Evolutionary conservation across 2,888 invertebrate species (phyloP).

Genomic region (Rhogogaster chlorosoma): DNA sequence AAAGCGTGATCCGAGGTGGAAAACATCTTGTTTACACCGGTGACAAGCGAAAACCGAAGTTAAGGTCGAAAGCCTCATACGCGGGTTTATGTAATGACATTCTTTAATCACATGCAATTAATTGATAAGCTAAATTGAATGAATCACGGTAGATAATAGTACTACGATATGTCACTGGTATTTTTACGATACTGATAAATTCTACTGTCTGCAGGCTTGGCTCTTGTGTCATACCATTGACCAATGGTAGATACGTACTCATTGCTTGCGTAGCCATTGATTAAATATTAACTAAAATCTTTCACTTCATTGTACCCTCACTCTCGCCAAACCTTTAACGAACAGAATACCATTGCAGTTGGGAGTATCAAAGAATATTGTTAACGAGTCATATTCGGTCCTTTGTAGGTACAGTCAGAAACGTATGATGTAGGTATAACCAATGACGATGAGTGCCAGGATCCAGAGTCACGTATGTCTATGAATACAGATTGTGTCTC

Average conservation of each 20-base stretch:
- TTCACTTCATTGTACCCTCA: neutral
- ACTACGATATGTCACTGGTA: conserved; percentile 29
- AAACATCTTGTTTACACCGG: neutral
- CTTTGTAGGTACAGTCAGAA: neutral
- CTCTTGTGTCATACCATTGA: conserved; percentile 1
- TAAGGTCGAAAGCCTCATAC: neutral
- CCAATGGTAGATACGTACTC: neutral
- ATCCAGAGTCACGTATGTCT: neutral
- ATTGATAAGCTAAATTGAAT: conserved; percentile 8
- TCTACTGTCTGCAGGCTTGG: conserved; percentile 5
- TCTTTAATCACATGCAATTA: neutral
- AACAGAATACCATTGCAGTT: neutral
- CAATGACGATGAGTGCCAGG: neutral
- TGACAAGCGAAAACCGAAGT: neutral
- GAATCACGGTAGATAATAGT: conserved; percentile 41
- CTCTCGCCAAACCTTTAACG: neutral
- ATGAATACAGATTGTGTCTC: neutral
- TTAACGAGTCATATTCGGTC: neutral
- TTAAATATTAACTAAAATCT: neutral
- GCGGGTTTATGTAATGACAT: neutral
- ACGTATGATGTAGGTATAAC: neutral
- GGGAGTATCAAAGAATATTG: neutral
- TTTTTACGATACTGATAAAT: conserved; percentile 31
- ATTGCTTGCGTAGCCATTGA: neutral
- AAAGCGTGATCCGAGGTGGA: neutral